phyloP scores from a whole-genome alignment of 1,140 invertebrate genomes.

The Phymastichus coffea region DNA sequence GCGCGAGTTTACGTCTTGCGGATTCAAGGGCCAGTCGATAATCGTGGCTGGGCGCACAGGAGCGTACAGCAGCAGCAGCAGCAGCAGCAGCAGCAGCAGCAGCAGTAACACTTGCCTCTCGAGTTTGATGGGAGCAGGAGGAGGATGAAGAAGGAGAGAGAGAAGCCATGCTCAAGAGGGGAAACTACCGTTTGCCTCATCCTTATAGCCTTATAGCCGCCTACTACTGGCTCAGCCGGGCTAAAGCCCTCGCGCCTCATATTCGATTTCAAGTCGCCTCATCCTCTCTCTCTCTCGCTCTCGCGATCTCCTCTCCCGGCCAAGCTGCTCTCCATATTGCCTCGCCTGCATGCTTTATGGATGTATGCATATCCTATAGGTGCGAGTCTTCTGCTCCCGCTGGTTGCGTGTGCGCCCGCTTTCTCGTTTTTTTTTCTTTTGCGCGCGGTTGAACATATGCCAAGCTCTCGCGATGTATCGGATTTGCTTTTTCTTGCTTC shows the following conservation, averaged over 20 bases:
- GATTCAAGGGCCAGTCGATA: conserved; percentile 19
- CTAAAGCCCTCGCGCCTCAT: conserved; percentile 41
- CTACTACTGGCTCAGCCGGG: conserved; percentile 3
- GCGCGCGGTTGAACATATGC: too few relatives aligned
- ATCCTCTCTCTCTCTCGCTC: not conserved
- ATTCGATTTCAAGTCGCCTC: conserved; percentile 42
- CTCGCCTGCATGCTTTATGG: conserved; percentile 31
- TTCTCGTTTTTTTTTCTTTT: too few relatives aligned
- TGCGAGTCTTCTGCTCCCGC: too few relatives aligned
- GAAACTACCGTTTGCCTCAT: conserved; percentile 42
- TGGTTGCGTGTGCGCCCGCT: too few relatives aligned
- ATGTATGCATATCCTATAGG: not conserved
- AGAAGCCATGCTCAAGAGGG: conserved; percentile 40
- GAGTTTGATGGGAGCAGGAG: conserved; percentile 33
- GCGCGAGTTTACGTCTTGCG: conserved; percentile 3
- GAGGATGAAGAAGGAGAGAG: conserved; percentile 17
- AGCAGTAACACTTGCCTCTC: too few relatives aligned
- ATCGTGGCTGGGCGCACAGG: conserved; percentile 5
- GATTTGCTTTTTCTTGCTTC: too few relatives aligned
- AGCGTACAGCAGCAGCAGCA: too few relatives aligned
- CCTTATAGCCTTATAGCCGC: conserved; percentile 4
- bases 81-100: too few relatives aligned
- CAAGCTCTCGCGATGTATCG: too few relatives aligned
- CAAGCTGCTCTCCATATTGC: conserved; percentile 23
- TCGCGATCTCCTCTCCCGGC: not conserved